Evolutionary conservation across 1,140 invertebrate genomes (phyloP).

Genomic region (Drosophila melanogaster): DNA sequence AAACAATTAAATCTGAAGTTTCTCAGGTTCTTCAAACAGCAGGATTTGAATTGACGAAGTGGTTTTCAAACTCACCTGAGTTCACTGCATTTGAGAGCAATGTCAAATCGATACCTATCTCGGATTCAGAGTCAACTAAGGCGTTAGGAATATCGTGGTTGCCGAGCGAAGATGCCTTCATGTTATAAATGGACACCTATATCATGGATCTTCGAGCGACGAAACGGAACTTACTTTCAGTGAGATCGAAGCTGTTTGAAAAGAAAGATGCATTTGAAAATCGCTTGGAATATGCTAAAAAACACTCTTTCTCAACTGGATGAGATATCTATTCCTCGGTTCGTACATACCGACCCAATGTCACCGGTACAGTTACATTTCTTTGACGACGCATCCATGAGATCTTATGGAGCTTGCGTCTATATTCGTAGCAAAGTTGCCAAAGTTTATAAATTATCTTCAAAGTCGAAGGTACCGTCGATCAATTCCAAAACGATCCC

Average conservation of each 20-base stretch:
- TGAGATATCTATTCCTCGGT: not conserved
- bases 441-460: too few relatives aligned
- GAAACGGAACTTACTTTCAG: not conserved
- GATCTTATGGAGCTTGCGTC: conserved; percentile 3
- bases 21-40: too few relatives aligned
- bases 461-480: too few relatives aligned
- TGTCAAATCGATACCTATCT: too few relatives aligned
- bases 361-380: conserved; percentile 1
- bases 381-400: conserved; percentile 5
- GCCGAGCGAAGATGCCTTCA: not conserved
- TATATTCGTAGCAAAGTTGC: not conserved
- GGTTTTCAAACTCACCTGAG: too few relatives aligned
- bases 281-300: not conserved
- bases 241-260: not conserved
- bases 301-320: not conserved
- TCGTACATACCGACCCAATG: not conserved
- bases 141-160: not conserved
- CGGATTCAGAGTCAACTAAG: not conserved
- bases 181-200: not conserved
- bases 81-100: too few relatives aligned
- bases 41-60: too few relatives aligned
- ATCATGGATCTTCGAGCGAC: not conserved
- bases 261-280: conserved; percentile 8
- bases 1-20: too few relatives aligned
- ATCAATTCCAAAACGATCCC: too few relatives aligned